Conservation (phyloP, 2,113 vertebrate genomes). For the Ammodytes marinus region DNA sequence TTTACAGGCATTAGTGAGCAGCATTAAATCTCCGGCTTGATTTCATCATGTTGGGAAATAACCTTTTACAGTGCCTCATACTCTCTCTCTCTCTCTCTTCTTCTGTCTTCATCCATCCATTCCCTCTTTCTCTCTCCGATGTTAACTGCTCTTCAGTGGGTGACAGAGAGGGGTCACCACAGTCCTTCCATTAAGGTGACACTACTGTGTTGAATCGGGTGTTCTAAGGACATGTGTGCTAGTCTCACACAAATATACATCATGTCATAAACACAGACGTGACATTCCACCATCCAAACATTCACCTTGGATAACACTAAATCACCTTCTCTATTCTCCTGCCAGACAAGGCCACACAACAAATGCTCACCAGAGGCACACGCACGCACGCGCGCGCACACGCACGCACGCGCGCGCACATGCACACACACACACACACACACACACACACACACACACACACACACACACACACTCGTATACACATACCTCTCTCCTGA, state of each 20-base stretch:
- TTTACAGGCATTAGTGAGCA: slow-evolving; percentile 71
- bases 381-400: too few relatives aligned
- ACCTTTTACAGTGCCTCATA: slow-evolving; percentile 53
- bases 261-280: background rate
- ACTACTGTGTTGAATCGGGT: too few relatives aligned
- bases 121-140: slow-evolving; percentile 49
- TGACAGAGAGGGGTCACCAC: slow-evolving; percentile 40
- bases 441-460: slow-evolving; percentile 1
- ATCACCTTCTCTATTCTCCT: background rate
- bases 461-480: slow-evolving; percentile 71
- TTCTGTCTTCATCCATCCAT: slow-evolving; percentile 50
- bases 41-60: slow-evolving; percentile 75
- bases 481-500: slow-evolving; percentile 91
- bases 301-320: background rate
- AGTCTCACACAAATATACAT: background rate
- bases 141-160: slow-evolving; percentile 58
- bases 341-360: background rate
- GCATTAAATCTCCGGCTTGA: slow-evolving; percentile 70
- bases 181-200: slow-evolving; percentile 54
- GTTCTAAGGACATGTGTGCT: background rate
- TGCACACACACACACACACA: slow-evolving; percentile 74
- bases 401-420: too few relatives aligned
- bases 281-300: background rate
- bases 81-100: slow-evolving; percentile 13
- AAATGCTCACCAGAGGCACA: background rate